These are phyloP conservation scores for Sphecodes monilicornis DNA, from an alignment of 2,888 invertebrate species.

Conservation along the genomic window DNA sequence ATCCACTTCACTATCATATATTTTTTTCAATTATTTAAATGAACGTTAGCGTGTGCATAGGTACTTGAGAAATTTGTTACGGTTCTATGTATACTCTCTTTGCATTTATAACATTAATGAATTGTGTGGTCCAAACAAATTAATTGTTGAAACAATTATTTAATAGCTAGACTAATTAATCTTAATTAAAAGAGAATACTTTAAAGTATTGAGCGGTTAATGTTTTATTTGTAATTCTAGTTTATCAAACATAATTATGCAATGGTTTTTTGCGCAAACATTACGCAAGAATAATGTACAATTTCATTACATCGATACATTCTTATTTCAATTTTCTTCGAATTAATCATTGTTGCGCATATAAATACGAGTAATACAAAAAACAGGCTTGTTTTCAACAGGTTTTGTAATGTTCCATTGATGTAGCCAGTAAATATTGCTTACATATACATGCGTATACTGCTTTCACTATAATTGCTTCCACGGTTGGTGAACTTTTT, in stretches of 20 bases:
- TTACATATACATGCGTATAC: neutral
- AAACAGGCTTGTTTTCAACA: neutral
- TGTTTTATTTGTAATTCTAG: neutral
- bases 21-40: neutral
- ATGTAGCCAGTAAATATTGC: neutral
- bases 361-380: neutral
- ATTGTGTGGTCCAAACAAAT: neutral
- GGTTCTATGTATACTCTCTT: neutral
- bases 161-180: neutral
- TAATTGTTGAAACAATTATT: conserved; percentile 1
- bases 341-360: neutral
- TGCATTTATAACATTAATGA: neutral
- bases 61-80: neutral
- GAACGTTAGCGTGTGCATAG: neutral
- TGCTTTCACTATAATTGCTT: conserved; percentile 1
- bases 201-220: neutral
- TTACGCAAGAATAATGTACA: neutral
- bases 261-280: neutral
- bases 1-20: too few relatives aligned
- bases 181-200: neutral
- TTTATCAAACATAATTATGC: neutral
- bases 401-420: neutral
- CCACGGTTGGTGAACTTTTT: conserved; percentile 1
- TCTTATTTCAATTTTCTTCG: neutral
- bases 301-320: neutral